Base-by-base conservation (phyloP, 2,888 invertebrate species). In the Baronia brevicornis region DNA sequence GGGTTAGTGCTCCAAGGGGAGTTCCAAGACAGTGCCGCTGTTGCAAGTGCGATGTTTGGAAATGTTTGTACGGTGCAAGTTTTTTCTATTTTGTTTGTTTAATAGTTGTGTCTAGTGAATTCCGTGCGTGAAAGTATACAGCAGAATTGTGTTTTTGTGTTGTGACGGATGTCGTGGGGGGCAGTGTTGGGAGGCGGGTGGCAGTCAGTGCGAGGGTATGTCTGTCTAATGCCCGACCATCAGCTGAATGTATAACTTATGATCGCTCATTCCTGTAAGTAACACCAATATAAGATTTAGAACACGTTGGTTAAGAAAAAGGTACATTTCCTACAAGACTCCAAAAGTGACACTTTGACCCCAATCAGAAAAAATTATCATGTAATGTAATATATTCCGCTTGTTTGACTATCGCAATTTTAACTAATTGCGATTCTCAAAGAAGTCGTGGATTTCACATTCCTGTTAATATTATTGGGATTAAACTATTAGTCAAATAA, bases 1-100 rank as follows among this genome's bases (percentile, higher is more conserved):
- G 80, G 82, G 80, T 80, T 80, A 82, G 75, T 68, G 71, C 46
- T 48, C 45, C 40, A 60, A 58, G 65, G 65, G 66, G 64, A 63
- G 61, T 62, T 60, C 51, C 50, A 61, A 59, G 56, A 53, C 58
- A 54, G 63, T 59, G 65, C 61, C 57, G 63, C 55, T 56, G 61
- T 61, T 58, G 62, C 61, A 56, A 57, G 59, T 58, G 68, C 69
- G 64, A 63, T 64, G 63, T 41, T 47, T 44, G 40, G 39, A 53
- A 60, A 58, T 67, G 60, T 62, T 62, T 55, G 53, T 62, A 58
- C 56, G 57, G 59, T 60, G 57, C 50, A 54, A 54, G 54, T 66
- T 66, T 60, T 65, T 55, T 46, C 47, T 68, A 59, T 66, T 66
- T 66, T 70, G 65, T 70, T 73, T 67, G 55, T 66, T 47, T 56